phyloP scores from a whole-genome alignment of 2,888 invertebrate genomes.

The Stomorhina lunata region DNA sequence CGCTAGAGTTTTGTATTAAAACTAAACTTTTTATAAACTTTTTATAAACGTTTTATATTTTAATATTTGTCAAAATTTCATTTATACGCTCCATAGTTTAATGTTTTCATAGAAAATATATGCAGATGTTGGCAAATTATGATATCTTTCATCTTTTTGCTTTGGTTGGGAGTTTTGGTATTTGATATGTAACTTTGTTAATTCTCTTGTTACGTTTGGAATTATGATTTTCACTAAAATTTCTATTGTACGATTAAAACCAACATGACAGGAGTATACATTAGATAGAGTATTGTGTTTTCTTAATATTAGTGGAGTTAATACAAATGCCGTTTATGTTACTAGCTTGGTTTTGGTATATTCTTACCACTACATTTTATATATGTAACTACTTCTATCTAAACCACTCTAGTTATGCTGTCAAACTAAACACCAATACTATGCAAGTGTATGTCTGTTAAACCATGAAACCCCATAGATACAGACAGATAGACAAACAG shows the following conservation, averaged over 20 bases:
- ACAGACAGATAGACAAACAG: too few relatives aligned
- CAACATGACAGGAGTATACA: not conserved
- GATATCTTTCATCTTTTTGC: not conserved
- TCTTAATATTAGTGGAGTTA: not conserved
- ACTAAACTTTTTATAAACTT: too few relatives aligned
- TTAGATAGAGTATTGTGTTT: not conserved
- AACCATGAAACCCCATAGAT: too few relatives aligned
- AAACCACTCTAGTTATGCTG: not conserved
- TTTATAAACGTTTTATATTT: too few relatives aligned
- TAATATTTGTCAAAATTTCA: not conserved
- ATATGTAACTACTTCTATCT: not conserved
- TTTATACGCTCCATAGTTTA: too few relatives aligned
- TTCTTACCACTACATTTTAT: not conserved
- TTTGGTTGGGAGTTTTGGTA: not conserved
- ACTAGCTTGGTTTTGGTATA: not conserved
- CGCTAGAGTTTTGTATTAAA: not conserved
- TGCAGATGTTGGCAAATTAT: not conserved
- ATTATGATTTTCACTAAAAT: constrained; percentile 8
- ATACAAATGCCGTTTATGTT: not conserved
- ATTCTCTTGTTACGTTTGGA: constrained; percentile 25
- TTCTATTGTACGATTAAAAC: not conserved
- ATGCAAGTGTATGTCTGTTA: constrained; percentile 13
- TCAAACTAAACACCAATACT: not conserved
- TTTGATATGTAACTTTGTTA: not conserved
- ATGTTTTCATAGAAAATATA: not conserved